Percentiles rank a stretch among this genome's conserved stretches.
Evolutionary conservation across 1,140 invertebrate species (phyloP).

Genomic region (Samia ricini): DNA sequence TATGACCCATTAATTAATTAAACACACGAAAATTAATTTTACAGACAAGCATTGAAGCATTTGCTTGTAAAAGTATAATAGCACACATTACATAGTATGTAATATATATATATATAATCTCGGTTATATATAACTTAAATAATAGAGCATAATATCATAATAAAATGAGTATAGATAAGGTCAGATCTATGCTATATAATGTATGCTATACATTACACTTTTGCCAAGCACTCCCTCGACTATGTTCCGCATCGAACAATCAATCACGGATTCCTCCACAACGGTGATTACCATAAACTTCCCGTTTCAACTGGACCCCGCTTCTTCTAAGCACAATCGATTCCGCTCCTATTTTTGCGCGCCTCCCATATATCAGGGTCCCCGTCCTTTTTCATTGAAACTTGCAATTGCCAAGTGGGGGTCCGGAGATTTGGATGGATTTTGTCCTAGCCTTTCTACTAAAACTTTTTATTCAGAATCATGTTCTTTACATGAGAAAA

Average conservation of each 20-base stretch:
- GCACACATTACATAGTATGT: too few relatives aligned
- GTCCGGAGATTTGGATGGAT: constrained; percentile 41
- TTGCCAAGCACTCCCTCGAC: neutral
- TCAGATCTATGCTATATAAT: neutral
- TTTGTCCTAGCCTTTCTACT: constrained; percentile 39
- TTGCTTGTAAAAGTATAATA: too few relatives aligned
- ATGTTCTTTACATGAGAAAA: neutral
- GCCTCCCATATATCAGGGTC: constrained; percentile 60
- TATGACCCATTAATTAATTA: too few relatives aligned
- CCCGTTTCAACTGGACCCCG: constrained; percentile 65
- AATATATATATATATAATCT: neutral
- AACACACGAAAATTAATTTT: too few relatives aligned
- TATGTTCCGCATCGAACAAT: constrained; percentile 51
- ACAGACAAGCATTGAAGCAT: too few relatives aligned
- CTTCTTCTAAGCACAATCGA: constrained; percentile 69
- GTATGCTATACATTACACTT: neutral
- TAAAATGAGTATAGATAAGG: constrained; percentile 1
- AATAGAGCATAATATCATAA: neutral
- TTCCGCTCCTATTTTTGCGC: constrained; percentile 59
- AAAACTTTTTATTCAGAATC: constrained; percentile 9
- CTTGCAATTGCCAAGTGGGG: constrained; percentile 58
- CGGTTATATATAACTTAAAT: neutral
- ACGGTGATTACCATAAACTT: constrained; percentile 74
- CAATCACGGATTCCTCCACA: constrained; percentile 66
- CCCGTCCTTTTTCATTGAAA: constrained; percentile 64